phyloP scores from a whole-genome alignment of 2,797 vertebrate species.

The Hemibagrus guttatus region DNA sequence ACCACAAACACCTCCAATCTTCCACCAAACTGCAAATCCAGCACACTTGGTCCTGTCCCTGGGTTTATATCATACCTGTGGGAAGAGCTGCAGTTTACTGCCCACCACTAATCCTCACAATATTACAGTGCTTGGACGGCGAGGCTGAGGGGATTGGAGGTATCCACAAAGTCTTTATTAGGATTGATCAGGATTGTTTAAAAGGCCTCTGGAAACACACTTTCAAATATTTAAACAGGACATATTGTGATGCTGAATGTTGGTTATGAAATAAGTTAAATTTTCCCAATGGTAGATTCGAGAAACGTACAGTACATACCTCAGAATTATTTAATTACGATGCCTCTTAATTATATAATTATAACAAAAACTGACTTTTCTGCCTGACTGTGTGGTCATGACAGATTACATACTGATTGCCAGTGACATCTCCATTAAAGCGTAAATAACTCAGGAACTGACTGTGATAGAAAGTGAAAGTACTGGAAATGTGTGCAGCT shows the following conservation, averaged over 20 bases:
- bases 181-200: not conserved
- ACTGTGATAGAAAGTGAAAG: not conserved
- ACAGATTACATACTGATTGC: conserved; percentile 1
- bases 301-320: not conserved
- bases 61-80: not conserved
- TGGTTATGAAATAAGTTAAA: not conserved
- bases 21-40: not conserved
- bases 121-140: not conserved
- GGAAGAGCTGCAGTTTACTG: not conserved
- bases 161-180: not conserved
- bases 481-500: not conserved
- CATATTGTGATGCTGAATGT: too few species aligned
- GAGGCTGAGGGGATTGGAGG: not conserved
- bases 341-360: not conserved
- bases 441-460: not conserved
- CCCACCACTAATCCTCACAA: not conserved
- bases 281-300: not conserved
- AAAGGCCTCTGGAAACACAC: not conserved
- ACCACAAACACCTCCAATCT: not conserved
- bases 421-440: not conserved
- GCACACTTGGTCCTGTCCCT: not conserved
- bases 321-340: not conserved
- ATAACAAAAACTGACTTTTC: not conserved
- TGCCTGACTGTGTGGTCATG: not conserved
- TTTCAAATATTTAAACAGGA: not conserved